These are phyloP conservation scores for Rachycentron canadum DNA, from an alignment of 2,797 vertebrate species.

Conservation along the genomic window DNA sequence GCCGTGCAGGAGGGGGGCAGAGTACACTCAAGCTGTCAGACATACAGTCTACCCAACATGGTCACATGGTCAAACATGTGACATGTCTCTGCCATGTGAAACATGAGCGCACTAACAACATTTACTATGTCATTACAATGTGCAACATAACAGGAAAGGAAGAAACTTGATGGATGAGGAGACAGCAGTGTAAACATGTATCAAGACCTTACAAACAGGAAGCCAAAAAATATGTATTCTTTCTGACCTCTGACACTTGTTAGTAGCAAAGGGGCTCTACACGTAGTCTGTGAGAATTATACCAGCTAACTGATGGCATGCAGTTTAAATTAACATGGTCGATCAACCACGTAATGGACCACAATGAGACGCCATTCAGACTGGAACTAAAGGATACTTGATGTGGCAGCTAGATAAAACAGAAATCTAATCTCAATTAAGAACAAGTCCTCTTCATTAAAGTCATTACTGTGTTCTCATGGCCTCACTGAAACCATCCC, in stretches of 20 bases:
- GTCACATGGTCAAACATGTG: conserved; percentile 47
- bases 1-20: conserved; percentile 41
- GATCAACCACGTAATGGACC: conserved; percentile 82
- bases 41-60: conserved; percentile 26
- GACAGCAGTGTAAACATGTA: background rate
- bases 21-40: conserved; percentile 59
- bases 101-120: conserved; percentile 1
- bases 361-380: conserved; percentile 78
- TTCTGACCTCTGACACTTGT: conserved; percentile 29
- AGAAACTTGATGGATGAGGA: background rate
- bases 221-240: background rate
- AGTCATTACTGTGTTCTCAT: conserved; percentile 60
- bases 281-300: conserved; percentile 65
- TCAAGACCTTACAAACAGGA: conserved; percentile 8
- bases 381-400: conserved; percentile 82
- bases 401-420: conserved; percentile 83
- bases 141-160: background rate
- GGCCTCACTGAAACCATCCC: conserved; percentile 37
- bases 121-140: background rate
- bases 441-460: conserved; percentile 75
- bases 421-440: conserved; percentile 85
- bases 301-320: conserved; percentile 77
- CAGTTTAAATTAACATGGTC: conserved; percentile 83
- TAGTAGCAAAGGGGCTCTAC: conserved; percentile 48
- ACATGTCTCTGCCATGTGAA: conserved; percentile 20